Evolutionary conservation across 1,140 invertebrate species (phyloP).

Genomic region (Tetragnatha versicolor): DNA sequence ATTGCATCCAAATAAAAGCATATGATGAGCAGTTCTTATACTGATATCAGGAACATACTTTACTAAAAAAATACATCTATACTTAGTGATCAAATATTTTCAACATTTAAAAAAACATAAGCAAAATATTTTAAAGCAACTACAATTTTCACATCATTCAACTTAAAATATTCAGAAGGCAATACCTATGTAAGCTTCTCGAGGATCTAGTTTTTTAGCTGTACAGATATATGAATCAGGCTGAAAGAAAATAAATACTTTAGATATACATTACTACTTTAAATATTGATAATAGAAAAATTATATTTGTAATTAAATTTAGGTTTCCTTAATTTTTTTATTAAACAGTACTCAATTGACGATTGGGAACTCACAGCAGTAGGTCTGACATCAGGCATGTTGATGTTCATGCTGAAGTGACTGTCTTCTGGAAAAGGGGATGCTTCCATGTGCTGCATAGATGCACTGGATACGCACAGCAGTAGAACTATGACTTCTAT

Average conservation of each 20-base stretch:
- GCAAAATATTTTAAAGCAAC: neutral
- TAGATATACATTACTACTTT: neutral
- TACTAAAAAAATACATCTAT: conserved; percentile 22
- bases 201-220: conserved; percentile 59
- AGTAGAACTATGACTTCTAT: neutral
- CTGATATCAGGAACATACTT: conserved; percentile 63
- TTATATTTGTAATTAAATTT: too few species aligned
- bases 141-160: neutral
- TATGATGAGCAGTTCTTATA: conserved; percentile 68
- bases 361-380: conserved; percentile 34
- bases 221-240: conserved; percentile 63
- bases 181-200: conserved; percentile 61
- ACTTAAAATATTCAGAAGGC: neutral
- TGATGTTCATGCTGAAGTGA: conserved; percentile 52
- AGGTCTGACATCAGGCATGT: conserved; percentile 51
- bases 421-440: conserved; percentile 46
- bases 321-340: neutral
- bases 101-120: neutral
- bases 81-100: neutral
- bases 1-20: conserved; percentile 71
- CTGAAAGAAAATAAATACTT: conserved; percentile 53
- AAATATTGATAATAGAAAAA: neutral
- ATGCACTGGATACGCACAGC: neutral
- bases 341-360: too few species aligned
- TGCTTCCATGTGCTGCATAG: conserved; percentile 22